A percentile compares a stretch with the other conserved stretches of the same genome.
These are phyloP conservation scores for Xerus rutilus DNA, from an alignment of 2,797 vertebrate species.

Conservation along the genomic window DNA sequence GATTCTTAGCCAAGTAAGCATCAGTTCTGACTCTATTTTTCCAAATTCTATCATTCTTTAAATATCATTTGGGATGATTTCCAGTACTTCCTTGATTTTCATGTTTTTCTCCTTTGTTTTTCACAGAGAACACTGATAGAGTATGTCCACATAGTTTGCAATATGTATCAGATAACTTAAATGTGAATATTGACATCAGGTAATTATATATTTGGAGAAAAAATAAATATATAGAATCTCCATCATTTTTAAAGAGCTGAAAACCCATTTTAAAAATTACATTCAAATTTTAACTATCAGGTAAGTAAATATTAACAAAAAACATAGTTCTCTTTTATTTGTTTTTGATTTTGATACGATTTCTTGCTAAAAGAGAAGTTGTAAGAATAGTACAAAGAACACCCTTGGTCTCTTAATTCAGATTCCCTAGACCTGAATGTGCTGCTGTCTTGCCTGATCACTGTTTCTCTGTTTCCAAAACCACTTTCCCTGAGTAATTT, in stretches of 20 bases:
- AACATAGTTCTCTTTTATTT: not conserved
- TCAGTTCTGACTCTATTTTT: slow-evolving; percentile 80
- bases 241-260: not conserved
- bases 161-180: not conserved
- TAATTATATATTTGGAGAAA: not conserved
- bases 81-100: slow-evolving; percentile 64
- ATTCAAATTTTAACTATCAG: not conserved
- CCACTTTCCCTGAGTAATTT: not conserved
- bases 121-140: not conserved
- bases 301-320: not conserved
- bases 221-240: slow-evolving; percentile 18
- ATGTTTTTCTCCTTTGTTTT: slow-evolving; percentile 74
- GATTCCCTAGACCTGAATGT: not conserved
- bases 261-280: not conserved
- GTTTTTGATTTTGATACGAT: not conserved
- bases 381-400: too few relatives aligned
- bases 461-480: not conserved
- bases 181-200: not conserved
- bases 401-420: not conserved
- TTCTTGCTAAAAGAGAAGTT: not conserved
- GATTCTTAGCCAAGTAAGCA: slow-evolving; percentile 76
- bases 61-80: slow-evolving; percentile 78
- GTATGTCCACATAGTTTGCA: not conserved
- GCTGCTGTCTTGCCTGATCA: fast-evolving
- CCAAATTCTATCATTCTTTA: slow-evolving; percentile 81